Conservation (phyloP, 2,113 vertebrate genomes). For the Anguilla rostrata region DNA sequence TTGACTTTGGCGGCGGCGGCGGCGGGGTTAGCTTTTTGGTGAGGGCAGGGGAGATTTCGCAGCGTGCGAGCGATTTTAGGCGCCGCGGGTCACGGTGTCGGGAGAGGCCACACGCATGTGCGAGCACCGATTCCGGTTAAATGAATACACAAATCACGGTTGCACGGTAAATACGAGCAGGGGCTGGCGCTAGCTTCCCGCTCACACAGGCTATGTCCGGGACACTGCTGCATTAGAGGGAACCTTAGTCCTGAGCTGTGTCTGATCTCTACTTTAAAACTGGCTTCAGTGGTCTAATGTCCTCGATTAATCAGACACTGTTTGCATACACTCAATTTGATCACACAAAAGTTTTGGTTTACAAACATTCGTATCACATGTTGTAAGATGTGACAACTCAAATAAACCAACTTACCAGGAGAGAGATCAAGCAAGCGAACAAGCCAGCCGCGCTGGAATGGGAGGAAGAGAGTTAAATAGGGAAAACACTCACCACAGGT, state of each 20-base stretch:
- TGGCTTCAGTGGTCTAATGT: background rate
- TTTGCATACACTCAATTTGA: background rate
- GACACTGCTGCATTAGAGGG: background rate
- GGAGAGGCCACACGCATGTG: background rate
- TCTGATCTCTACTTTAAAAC: background rate
- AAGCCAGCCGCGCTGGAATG: too few species aligned
- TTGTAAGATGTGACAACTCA: too few species aligned
- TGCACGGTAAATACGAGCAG: background rate
- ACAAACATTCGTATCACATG: too few species aligned
- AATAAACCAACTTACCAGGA: too few species aligned
- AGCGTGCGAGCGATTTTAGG: constrained; percentile 1
- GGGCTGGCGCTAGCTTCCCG: background rate
- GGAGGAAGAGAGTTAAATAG: too few species aligned
- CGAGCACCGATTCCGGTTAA: background rate
- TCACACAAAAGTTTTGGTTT: too few species aligned
- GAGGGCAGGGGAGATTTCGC: background rate
- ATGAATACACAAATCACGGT: constrained; percentile 8
- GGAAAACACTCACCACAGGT: too few species aligned
- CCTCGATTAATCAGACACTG: background rate
- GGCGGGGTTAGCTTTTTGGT: background rate
- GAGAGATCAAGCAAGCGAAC: too few species aligned
- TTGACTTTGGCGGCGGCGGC: background rate
- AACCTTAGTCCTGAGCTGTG: background rate
- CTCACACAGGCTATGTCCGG: background rate
- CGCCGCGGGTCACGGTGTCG: background rate